phyloP scores from a whole-genome alignment of 2,797 vertebrate species.

The Simalia tracyae region DNA sequence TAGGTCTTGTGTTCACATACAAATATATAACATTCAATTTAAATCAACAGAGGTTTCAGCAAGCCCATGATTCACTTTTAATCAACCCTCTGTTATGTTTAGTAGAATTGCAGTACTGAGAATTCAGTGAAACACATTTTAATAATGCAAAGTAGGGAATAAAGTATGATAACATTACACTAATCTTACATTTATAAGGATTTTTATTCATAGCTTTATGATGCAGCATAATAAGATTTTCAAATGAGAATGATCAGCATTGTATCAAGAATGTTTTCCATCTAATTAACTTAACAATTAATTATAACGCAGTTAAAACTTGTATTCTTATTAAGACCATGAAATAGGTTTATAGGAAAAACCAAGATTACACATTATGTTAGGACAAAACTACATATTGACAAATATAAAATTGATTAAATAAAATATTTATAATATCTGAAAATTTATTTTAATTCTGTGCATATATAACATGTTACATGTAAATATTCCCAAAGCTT shows the following conservation, averaged over 20 bases:
- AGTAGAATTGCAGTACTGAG: fast-evolving
- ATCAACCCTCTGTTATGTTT: not conserved
- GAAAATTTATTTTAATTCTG: not conserved
- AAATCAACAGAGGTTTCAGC: not conserved
- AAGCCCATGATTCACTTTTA: not conserved
- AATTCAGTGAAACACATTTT: not conserved
- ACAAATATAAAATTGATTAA: not conserved
- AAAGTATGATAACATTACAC: fast-evolving
- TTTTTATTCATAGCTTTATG: not conserved
- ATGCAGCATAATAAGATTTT: conserved; percentile 21
- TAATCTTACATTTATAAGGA: not conserved
- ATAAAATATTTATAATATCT: not conserved
- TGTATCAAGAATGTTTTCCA: conserved; percentile 14
- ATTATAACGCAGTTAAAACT: not conserved
- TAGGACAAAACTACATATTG: not conserved
- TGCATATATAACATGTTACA: not conserved
- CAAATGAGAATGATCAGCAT: not conserved
- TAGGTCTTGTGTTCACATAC: not conserved
- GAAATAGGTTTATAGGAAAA: not conserved
- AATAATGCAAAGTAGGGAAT: fast-evolving
- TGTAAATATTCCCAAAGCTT: not conserved
- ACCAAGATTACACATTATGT: not conserved
- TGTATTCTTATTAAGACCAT: not conserved
- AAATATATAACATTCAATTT: not conserved
- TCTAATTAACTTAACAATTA: not conserved